These are phyloP conservation scores for Eretmochelys imbricata DNA, from an alignment of 2,113 vertebrate species.

Conservation along the genomic window DNA sequence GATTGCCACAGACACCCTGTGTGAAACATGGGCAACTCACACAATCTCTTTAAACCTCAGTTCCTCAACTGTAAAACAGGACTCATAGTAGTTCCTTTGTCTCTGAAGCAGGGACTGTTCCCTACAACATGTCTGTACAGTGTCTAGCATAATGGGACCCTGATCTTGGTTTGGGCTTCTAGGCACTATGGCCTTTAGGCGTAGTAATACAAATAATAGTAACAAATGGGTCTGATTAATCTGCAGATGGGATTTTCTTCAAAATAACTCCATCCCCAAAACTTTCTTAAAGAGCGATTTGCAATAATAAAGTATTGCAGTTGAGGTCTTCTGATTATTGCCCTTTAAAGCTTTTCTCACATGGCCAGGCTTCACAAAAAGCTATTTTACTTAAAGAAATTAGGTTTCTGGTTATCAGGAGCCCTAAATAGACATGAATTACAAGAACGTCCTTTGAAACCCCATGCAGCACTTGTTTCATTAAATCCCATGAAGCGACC, in stretches of 20 bases:
- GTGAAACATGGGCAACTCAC: not conserved
- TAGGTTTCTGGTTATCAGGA: constrained; percentile 87
- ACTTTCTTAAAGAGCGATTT: constrained; percentile 73
- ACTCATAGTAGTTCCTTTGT: not conserved
- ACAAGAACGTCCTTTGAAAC: constrained; percentile 86
- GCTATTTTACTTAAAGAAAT: constrained; percentile 86
- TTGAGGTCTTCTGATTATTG: constrained; percentile 79
- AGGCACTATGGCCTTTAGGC: not conserved
- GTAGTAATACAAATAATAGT: constrained; percentile 29
- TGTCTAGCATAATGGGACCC: not conserved
- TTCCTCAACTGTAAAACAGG: not conserved
- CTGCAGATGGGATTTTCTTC: constrained; percentile 22
- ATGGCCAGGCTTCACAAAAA: constrained; percentile 81
- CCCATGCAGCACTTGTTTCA: constrained; percentile 82
- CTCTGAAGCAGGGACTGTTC: not conserved
- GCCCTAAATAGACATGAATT: constrained; percentile 88
- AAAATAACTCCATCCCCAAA: constrained; percentile 44
- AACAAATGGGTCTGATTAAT: constrained; percentile 56
- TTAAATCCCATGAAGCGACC: constrained; percentile 86
- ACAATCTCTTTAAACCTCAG: not conserved
- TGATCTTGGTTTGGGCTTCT: not conserved
- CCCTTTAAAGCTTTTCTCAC: constrained; percentile 82
- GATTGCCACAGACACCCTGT: no score
- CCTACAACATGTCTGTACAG: not conserved
- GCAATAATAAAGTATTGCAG: constrained; percentile 81